Conservation (phyloP, 2,797 vertebrate genomes). For the Perodicticus potto region DNA sequence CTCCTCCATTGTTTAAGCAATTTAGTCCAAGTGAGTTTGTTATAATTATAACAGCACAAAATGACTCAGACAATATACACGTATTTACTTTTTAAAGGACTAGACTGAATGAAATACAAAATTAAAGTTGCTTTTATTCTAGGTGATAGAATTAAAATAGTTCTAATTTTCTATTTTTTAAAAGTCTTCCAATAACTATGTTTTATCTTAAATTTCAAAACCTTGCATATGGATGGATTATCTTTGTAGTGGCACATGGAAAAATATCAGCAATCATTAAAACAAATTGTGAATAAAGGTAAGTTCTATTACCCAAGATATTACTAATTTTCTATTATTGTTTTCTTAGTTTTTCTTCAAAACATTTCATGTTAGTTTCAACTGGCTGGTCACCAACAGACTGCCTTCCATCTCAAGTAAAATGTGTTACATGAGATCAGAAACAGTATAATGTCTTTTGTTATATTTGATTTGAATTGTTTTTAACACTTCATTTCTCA, state of each 20-base stretch:
- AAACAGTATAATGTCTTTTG: background rate
- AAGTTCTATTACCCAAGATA: background rate
- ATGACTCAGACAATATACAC: background rate
- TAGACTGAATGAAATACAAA: conserved; percentile 1
- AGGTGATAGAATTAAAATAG: background rate
- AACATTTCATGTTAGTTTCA: background rate
- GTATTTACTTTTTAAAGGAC: background rate
- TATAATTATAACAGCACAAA: background rate
- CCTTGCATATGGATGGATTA: background rate
- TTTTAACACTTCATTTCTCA: conserved; percentile 7
- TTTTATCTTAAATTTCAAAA: background rate
- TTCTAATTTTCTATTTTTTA: background rate
- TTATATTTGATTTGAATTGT: background rate
- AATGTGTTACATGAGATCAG: background rate
- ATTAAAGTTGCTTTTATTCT: background rate
- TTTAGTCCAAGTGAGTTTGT: background rate
- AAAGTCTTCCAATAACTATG: background rate
- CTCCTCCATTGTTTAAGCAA: background rate
- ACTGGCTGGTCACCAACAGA: background rate
- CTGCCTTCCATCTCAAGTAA: background rate
- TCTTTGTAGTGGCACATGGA: background rate
- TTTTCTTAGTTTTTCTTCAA: conserved; percentile 19
- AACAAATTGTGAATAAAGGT: background rate
- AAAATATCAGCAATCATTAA: background rate
- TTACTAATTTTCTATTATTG: background rate